Conservation (phyloP, 2,113 vertebrate species). For the Corythaixoides concolor region DNA sequence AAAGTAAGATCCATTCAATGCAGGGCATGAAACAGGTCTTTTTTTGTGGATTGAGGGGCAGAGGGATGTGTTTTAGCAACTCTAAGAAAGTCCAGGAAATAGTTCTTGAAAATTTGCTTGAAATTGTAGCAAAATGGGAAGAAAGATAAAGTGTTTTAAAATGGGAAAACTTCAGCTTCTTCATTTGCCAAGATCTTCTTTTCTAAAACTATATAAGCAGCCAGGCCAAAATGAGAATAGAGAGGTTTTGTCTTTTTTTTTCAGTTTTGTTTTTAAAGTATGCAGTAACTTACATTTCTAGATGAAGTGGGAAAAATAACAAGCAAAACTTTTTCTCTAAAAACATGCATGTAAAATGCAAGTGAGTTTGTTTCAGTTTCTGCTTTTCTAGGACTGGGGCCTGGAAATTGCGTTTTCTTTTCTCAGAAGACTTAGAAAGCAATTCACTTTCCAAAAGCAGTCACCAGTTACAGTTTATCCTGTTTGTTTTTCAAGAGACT, state of each 20-base stretch:
- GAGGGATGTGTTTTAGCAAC: neutral
- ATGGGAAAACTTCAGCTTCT: neutral
- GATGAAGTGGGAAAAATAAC: neutral
- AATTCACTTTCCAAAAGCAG: neutral
- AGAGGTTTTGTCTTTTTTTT: neutral
- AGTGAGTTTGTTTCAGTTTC: fast-evolving
- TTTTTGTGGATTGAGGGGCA: neutral
- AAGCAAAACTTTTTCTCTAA: neutral
- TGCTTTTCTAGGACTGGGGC: neutral
- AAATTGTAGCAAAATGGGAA: neutral
- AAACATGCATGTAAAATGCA: neutral
- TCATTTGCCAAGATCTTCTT: neutral
- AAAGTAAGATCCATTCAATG: neutral
- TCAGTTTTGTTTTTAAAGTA: neutral
- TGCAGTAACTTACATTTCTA: neutral
- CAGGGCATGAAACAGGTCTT: neutral
- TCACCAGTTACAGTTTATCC: neutral
- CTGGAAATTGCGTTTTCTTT: neutral
- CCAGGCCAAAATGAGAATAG: neutral
- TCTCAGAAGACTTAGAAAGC: slow-evolving; percentile 5
- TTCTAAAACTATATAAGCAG: neutral
- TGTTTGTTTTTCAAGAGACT: neutral
- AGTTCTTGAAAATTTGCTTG: neutral
- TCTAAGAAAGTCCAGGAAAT: neutral
- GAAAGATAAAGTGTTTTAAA: neutral